These are phyloP conservation scores for Metopia argyrocephala DNA, from an alignment of 2,888 invertebrate genomes.

Conservation along the genomic window DNA sequence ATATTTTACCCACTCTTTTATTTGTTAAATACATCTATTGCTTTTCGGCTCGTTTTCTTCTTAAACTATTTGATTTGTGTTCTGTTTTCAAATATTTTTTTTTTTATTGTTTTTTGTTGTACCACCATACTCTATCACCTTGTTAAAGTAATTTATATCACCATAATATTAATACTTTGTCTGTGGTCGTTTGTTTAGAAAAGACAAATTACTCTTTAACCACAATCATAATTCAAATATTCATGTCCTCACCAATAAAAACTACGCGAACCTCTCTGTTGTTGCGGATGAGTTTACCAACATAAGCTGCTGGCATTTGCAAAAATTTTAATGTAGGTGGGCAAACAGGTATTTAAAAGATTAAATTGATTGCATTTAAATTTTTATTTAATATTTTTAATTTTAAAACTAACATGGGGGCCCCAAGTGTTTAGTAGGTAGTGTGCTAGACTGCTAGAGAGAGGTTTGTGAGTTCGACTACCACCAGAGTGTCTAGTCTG, in stretches of 20 bases:
- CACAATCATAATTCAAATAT: constrained; percentile 72
- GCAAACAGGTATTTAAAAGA: constrained; percentile 7
- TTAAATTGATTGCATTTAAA: background rate
- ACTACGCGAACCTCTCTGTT: constrained; percentile 33
- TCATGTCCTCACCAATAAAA: constrained; percentile 58
- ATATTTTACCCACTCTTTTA: background rate
- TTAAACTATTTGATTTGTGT: constrained; percentile 58
- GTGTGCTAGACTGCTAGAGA: too few species aligned
- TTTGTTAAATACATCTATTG: constrained; percentile 5
- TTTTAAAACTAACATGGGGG: too few species aligned
- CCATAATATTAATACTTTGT: constrained; percentile 59
- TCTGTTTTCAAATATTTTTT: constrained; percentile 5
- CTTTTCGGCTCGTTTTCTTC: constrained; percentile 9
- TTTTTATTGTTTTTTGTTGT: background rate
- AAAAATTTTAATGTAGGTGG: background rate
- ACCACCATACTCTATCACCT: constrained; percentile 21
- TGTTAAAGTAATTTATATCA: constrained; percentile 55
- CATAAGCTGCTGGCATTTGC: constrained; percentile 37
- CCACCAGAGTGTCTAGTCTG: too few species aligned
- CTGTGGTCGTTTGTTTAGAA: constrained; percentile 63
- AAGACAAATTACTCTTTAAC: constrained; percentile 73
- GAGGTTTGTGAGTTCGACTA: too few species aligned
- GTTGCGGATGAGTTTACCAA: background rate
- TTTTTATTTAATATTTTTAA: too few species aligned
- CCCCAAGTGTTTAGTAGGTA: too few species aligned